Evolutionary conservation across 2,888 invertebrate genomes (phyloP), one percentile per base, ranked within the genome.

Genomic region (Aproaerema taeniolella): DNA sequence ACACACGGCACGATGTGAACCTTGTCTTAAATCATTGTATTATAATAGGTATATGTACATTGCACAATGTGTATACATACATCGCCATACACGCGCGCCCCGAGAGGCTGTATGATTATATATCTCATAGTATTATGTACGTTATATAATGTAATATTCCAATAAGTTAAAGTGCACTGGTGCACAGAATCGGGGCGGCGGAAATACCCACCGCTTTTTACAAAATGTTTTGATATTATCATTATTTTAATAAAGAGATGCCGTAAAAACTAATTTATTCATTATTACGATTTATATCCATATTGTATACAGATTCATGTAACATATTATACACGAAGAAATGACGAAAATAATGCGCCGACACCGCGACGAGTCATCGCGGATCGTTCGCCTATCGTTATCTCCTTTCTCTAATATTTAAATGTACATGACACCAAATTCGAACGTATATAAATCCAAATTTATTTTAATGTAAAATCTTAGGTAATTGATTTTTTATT

Each of bases 1-100:
- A 93, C 92, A 92, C 92, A 92, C 93, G 93, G 93, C 93, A 93
- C 93, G 92, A 92, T 92, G 93, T 93, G 93, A 93, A 93, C 92
- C 92, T 92, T 92, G 91, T 92, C 92, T 92, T 92, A 89, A 86
- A 91, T 91, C 91, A 90, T 90, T 89, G 89, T 90, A 89, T 89
- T 86, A 85, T 88, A 87, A 77, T 90, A 90, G 89, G 89, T 89
- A 89, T 89, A 89, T 91, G 89, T 91, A 91, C 90, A 91, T 90
- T 90, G 90, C 90, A 90, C 87, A 88, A 87, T 87, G 87, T 89
- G 89, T 89, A 89, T 89, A 89, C 89, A 90, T 90, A 90, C 88
- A 86, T 87, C 87, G 82, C 81, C 88, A 87, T 89, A 90, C 90
- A 90, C 90, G 88, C 89, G 88, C 82, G 87, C 88, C 88, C 87